Percentiles rank a stretch among this genome's conserved stretches.
Evolutionary conservation across 2,797 vertebrate species (phyloP).

Genomic region (Xenopus petersii): DNA sequence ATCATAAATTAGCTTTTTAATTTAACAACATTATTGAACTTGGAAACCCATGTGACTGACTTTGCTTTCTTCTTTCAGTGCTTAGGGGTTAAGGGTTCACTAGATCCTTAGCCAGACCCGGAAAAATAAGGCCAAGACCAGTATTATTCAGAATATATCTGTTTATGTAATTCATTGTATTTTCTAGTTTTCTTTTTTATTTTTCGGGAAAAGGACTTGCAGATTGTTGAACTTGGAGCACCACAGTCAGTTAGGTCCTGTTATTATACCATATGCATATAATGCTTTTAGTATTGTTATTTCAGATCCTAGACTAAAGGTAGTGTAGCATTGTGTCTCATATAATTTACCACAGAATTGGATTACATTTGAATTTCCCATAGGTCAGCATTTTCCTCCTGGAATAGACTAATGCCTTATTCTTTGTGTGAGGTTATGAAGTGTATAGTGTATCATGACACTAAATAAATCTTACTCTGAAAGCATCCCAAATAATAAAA

Average conservation of each 20-base stretch:
- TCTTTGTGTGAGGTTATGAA: slow-evolving; percentile 24
- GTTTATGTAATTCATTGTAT: too few species aligned
- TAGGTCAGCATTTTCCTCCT: slow-evolving; percentile 43
- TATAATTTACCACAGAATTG: slow-evolving; percentile 37
- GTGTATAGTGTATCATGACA: slow-evolving; percentile 28
- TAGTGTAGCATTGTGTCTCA: slow-evolving; percentile 29
- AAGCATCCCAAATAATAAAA: slow-evolving; percentile 9
- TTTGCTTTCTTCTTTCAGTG: too few species aligned
- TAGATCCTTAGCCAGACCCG: too few species aligned
- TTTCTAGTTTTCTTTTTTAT: too few species aligned
- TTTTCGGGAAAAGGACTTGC: too few species aligned
- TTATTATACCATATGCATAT: slow-evolving; percentile 37
- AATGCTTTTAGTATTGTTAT: slow-evolving; percentile 1
- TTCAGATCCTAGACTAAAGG: slow-evolving; percentile 18
- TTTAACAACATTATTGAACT: too few species aligned
- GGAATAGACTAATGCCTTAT: slow-evolving; percentile 27
- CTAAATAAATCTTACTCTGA: slow-evolving; percentile 34
- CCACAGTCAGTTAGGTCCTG: neutral
- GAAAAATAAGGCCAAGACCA: too few species aligned
- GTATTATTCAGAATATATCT: too few species aligned
- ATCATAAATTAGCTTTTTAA: too few species aligned
- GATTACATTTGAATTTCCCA: slow-evolving; percentile 37
- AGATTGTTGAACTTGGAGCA: too few species aligned
- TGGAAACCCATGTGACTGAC: too few species aligned
- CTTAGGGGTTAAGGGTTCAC: too few species aligned